These are phyloP conservation scores for Sarcophaga rosellei DNA, from an alignment of 2,888 invertebrate genomes.

Conservation along the genomic window DNA sequence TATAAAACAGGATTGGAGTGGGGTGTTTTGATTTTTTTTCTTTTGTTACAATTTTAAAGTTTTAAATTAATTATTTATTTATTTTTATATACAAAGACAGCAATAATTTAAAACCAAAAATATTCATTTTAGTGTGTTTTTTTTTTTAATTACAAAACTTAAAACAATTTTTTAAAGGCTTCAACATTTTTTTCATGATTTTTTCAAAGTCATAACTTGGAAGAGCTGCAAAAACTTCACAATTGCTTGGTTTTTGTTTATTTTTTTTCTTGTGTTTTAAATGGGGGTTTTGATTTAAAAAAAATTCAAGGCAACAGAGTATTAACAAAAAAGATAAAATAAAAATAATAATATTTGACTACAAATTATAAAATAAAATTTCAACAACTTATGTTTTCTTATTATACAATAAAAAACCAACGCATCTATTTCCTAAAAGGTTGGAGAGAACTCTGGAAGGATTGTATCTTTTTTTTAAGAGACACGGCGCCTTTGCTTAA, in stretches of 20 bases:
- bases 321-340: constrained; percentile 43
- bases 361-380: constrained; percentile 44
- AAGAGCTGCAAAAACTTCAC: constrained; percentile 61
- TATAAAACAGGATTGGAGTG: background rate
- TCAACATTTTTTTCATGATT: constrained; percentile 43
- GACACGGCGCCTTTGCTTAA: constrained; percentile 38
- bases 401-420: constrained; percentile 49
- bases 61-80: background rate
- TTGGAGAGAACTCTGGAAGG: constrained; percentile 15
- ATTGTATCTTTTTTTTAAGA: background rate
- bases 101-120: constrained; percentile 12
- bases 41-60: constrained; percentile 19
- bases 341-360: constrained; percentile 36
- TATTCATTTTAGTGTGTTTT: background rate
- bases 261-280: background rate
- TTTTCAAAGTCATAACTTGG: constrained; percentile 63
- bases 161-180: constrained; percentile 11
- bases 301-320: constrained; percentile 65
- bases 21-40: background rate
- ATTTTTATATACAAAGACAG: constrained; percentile 2
- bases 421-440: constrained; percentile 17
- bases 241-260: background rate
- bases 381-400: constrained; percentile 56
- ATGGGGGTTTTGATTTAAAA: constrained; percentile 27
- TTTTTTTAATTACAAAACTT: constrained; percentile 42